A percentile compares a stretch with the other conserved stretches of the same genome.
These are phyloP conservation scores for Hippocampus barbouri DNA, from an alignment of 2,113 vertebrate species.

Conservation along the genomic window DNA sequence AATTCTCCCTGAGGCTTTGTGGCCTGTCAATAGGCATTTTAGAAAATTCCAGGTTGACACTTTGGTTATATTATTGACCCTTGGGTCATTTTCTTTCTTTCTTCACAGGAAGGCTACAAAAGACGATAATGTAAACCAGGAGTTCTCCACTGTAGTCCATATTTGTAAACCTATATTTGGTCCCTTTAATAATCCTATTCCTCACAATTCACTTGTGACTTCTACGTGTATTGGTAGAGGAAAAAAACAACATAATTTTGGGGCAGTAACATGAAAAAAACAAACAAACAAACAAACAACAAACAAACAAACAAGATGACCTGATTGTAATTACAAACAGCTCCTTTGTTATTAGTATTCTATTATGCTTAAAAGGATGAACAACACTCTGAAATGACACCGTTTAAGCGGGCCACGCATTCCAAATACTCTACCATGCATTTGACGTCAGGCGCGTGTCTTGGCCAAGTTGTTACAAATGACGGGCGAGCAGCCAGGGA, in stretches of 20 bases:
- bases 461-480: constrained; percentile 20
- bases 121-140: too few species aligned
- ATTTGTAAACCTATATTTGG: too few species aligned
- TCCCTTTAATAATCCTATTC: background rate
- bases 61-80: too few species aligned
- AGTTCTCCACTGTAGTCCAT: too few species aligned
- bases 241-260: background rate
- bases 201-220: background rate
- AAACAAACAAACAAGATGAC: constrained; percentile 16
- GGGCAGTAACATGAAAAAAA: background rate
- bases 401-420: constrained; percentile 56
- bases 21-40: too few species aligned
- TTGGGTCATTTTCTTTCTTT: too few species aligned
- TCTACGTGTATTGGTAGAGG: background rate
- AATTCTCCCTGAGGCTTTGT: too few species aligned
- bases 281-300: background rate
- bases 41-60: too few species aligned
- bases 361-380: constrained; percentile 14
- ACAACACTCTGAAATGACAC: constrained; percentile 52
- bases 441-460: background rate
- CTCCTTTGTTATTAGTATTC: constrained; percentile 42
- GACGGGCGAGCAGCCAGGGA: background rate
- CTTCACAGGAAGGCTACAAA: too few species aligned
- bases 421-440: constrained; percentile 60
- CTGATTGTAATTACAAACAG: constrained; percentile 62